Conservation (phyloP, 2,888 invertebrate species). For the Thereva unica region DNA sequence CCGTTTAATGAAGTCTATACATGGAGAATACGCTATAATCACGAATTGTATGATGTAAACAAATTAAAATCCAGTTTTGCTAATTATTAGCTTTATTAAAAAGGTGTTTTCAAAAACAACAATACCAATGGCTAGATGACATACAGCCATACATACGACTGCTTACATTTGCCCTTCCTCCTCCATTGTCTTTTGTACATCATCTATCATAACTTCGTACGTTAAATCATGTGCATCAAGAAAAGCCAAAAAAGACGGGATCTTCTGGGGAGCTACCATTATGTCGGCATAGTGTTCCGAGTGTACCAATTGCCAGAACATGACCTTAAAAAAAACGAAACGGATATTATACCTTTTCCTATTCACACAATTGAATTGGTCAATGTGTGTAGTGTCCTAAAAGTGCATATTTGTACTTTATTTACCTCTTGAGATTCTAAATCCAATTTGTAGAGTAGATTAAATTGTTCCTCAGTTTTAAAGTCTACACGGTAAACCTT, state of each 20-base stretch:
- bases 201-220: conserved; percentile 7
- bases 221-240: neutral
- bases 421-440: neutral
- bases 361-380: neutral
- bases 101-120: too few relatives aligned
- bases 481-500: conserved; percentile 13
- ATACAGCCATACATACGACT: neutral
- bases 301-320: conserved; percentile 23
- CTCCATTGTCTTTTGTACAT: conserved; percentile 15
- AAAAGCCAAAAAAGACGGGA: neutral
- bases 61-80: too few relatives aligned
- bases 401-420: too few relatives aligned
- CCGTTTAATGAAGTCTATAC: too few relatives aligned
- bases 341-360: neutral
- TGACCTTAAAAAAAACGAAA: conserved; percentile 6
- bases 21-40: too few relatives aligned
- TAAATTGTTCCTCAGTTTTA: conserved; percentile 16
- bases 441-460: conserved; percentile 9
- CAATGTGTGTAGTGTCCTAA: too few relatives aligned
- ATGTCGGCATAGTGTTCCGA: conserved; percentile 17
- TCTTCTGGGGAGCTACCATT: conserved; percentile 20
- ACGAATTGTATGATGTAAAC: too few relatives aligned
- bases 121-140: neutral
- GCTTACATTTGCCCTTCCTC: neutral
- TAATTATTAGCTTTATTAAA: too few relatives aligned